phyloP scores from a whole-genome alignment of 92 coral and sea anemone genomes.

The Pocillopora grandis region DNA sequence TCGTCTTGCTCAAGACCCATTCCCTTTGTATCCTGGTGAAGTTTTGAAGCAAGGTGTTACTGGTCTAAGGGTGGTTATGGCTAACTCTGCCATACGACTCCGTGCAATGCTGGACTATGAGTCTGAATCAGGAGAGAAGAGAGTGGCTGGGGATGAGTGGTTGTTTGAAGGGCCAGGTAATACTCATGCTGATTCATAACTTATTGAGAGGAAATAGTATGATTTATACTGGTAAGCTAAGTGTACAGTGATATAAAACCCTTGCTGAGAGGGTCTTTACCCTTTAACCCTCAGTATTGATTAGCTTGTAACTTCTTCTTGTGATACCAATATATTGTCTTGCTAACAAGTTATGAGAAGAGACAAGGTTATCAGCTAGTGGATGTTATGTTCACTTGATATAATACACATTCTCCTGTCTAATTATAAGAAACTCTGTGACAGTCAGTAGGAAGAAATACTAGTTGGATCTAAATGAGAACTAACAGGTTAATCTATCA shows the following conservation, averaged over 20 bases:
- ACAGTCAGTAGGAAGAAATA: no score
- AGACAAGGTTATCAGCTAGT: no score
- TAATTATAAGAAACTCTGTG: no score
- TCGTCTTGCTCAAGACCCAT: slow-evolving; percentile 97
- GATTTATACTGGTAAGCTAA: not conserved
- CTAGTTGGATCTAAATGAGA: no score
- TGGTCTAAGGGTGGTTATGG: slow-evolving; percentile 82
- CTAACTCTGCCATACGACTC: slow-evolving; percentile 88
- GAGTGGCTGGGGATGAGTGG: slow-evolving; percentile 99
- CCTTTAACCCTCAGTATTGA: no score
- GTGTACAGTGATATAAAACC: not conserved
- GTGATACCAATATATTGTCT: no score
- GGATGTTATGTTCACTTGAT: no score
- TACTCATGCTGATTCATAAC: slow-evolving; percentile 8
- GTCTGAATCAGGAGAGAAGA: slow-evolving; percentile 87
- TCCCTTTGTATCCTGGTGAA: slow-evolving; percentile 98
- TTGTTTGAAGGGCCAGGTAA: slow-evolving; percentile 99
- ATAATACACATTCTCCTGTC: no score
- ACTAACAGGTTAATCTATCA: no score
- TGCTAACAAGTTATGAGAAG: no score
- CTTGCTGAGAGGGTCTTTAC: not conserved
- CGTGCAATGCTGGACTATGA: slow-evolving; percentile 90
- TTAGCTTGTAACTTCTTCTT: no score
- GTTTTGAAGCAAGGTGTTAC: slow-evolving; percentile 75
- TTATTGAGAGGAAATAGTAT: not conserved